Evolutionary conservation across 2,797 vertebrate genomes (phyloP), one percentile per base, ranked within the genome.

Genomic region (Micromesistius poutassou): DNA sequence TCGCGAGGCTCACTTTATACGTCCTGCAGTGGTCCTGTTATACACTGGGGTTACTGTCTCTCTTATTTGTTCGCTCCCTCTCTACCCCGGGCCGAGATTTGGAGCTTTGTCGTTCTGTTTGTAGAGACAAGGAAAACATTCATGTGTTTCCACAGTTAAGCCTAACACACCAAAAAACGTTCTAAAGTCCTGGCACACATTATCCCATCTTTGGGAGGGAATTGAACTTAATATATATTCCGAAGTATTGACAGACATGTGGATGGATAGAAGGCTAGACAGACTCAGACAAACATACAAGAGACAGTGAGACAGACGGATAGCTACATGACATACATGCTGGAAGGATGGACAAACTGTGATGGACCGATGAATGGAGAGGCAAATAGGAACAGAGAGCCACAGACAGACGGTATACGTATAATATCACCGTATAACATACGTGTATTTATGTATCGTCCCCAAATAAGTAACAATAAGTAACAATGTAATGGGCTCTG

Each of bases 101-200:
- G 12, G 25, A 14, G 36, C 36, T 74, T 74, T 74, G 38, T 25
- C 13, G 38, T 74, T 74, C n/a, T 74, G 72, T 74, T 42, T 42
- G 12, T 19, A 42, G 38, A 74, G 38, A 40, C 4, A 25, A 25
- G 36, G 36, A 42, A 74, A 42, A 42, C n/a, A 38, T 74, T 33
- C 35, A 28, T 42, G 19, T 7, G 25, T 74, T 28, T 73, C 72
- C 72, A 73, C 72, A 28, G 72, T 40, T 25, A 38, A 36, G 30
- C 72, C 4, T 36, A 28, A 36, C 35, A 28, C 36, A 40, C 35
- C 22, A 9, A 38, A 38, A 25, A 73, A 3, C 19, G 9, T 83
- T 76, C 77, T 10, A 19, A 22, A 55, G 4, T 22, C 55, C 55
- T 62, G 55, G 55, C 55, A 8, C 55, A 62, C 55, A 62, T 9